Percentiles rank a stretch among this genome's conserved stretches.
These are phyloP conservation scores for Dicentrarchus labrax DNA, from an alignment of 2,113 vertebrate genomes.

Conservation along the genomic window DNA sequence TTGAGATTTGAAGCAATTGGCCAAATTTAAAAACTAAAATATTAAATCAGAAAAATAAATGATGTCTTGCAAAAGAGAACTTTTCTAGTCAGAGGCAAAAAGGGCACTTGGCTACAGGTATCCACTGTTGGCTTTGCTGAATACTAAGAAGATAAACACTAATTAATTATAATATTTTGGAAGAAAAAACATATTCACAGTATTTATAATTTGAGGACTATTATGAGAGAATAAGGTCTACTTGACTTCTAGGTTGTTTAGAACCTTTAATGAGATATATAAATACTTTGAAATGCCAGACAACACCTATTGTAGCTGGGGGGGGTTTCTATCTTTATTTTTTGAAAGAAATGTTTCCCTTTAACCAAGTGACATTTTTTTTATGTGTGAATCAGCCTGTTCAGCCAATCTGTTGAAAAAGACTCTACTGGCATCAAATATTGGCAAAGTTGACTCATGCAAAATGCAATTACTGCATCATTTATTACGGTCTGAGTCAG, in stretches of 20 bases:
- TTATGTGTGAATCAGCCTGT: slow-evolving; percentile 32
- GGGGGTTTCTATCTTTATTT: background rate
- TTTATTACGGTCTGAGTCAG: slow-evolving; percentile 26
- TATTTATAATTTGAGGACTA: background rate
- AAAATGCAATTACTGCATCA: slow-evolving; percentile 38
- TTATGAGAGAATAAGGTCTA: background rate
- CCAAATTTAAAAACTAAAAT: no score
- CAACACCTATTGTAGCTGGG: background rate
- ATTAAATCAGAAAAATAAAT: no score
- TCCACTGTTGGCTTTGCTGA: background rate
- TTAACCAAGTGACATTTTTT: background rate
- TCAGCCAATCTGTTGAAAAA: slow-evolving; percentile 36
- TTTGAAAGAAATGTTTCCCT: background rate
- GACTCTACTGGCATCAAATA: slow-evolving; percentile 27
- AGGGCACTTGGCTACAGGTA: no score
- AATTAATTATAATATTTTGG: background rate
- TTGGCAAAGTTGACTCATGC: slow-evolving; percentile 4
- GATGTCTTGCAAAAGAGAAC: no score
- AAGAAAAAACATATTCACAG: background rate
- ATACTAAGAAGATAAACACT: background rate
- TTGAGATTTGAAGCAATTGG: no score
- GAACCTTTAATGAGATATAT: background rate
- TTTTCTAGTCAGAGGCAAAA: no score
- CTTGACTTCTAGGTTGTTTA: background rate
- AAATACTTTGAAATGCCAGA: slow-evolving; percentile 11